Conservation (phyloP, 1,140 invertebrate genomes). For the Drosophila punjabiensis region DNA sequence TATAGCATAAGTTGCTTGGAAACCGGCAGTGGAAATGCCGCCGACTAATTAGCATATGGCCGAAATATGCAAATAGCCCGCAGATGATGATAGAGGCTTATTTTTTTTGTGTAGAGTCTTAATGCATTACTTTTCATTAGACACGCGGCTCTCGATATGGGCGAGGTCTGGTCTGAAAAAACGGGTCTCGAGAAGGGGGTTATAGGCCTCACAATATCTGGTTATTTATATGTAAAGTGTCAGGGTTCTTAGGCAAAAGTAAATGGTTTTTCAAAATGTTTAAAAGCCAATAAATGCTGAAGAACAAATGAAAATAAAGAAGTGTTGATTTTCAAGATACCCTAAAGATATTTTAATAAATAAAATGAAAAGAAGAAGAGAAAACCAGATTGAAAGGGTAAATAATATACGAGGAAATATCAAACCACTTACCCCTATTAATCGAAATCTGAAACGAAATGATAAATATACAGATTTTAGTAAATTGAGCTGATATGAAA, state of each 20-base stretch:
- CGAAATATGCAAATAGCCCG: slow-evolving; percentile 76
- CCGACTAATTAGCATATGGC: slow-evolving; percentile 68
- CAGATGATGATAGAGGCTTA: slow-evolving; percentile 58
- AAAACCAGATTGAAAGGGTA: background rate
- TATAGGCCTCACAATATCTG: slow-evolving; percentile 35
- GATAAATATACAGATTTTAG: background rate
- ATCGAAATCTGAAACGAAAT: slow-evolving; percentile 3
- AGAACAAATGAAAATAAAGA: background rate
- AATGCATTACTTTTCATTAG: slow-evolving; percentile 68
- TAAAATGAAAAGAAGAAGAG: background rate
- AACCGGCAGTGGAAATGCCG: slow-evolving; percentile 37
- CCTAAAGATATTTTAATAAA: background rate
- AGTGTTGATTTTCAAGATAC: background rate
- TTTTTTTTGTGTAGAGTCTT: slow-evolving; percentile 23
- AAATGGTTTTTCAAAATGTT: slow-evolving; percentile 16
- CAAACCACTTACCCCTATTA: background rate
- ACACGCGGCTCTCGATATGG: slow-evolving; percentile 11
- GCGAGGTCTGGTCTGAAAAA: slow-evolving; percentile 4
- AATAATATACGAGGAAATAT: background rate
- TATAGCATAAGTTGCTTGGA: slow-evolving; percentile 2
- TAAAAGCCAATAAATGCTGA: slow-evolving; percentile 1
- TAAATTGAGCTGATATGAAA: background rate
- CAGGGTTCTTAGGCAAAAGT: slow-evolving; percentile 22
- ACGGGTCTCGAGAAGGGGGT: slow-evolving; percentile 25
- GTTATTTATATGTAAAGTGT: slow-evolving; percentile 49